Conservation (phyloP, 2,888 invertebrate genomes). For the Chaitophorus viminalis region DNA sequence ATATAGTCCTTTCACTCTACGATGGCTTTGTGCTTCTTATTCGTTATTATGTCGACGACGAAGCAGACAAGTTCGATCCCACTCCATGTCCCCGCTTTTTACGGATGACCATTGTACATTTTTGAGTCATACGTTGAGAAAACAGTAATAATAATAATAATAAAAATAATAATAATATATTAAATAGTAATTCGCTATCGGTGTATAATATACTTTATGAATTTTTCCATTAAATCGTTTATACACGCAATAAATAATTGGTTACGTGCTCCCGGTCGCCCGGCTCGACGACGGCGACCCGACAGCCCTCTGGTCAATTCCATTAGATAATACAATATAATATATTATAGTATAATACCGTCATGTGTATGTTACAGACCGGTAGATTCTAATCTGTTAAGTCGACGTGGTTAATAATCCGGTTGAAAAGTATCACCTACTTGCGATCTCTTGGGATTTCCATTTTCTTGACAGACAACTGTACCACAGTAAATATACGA, state of each 20-base stretch:
- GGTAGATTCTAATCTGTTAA: constrained; percentile 2
- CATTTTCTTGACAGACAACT: not conserved
- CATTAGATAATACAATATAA: constrained; percentile 3
- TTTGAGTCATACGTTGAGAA: not conserved
- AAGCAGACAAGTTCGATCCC: not conserved
- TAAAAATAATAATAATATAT: not conserved
- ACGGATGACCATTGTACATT: not conserved
- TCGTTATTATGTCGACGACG: not conserved
- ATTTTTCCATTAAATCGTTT: not conserved
- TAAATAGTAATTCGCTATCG: not conserved
- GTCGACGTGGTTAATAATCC: not conserved
- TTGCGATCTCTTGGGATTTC: not conserved
- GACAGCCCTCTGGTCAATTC: constrained; percentile 3
- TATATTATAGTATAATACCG: not conserved
- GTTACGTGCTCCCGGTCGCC: not conserved
- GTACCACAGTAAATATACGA: not conserved
- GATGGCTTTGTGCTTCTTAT: not conserved
- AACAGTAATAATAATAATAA: no score
- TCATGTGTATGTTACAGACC: not conserved
- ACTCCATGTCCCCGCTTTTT: no score
- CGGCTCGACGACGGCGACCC: not conserved
- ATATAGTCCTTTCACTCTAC: constrained; percentile 18
- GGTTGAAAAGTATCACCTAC: not conserved
- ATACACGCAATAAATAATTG: not conserved
- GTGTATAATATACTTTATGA: not conserved